Base-by-base conservation (phyloP, 2,888 invertebrate species). In the Drosophila setosimentum region DNA sequence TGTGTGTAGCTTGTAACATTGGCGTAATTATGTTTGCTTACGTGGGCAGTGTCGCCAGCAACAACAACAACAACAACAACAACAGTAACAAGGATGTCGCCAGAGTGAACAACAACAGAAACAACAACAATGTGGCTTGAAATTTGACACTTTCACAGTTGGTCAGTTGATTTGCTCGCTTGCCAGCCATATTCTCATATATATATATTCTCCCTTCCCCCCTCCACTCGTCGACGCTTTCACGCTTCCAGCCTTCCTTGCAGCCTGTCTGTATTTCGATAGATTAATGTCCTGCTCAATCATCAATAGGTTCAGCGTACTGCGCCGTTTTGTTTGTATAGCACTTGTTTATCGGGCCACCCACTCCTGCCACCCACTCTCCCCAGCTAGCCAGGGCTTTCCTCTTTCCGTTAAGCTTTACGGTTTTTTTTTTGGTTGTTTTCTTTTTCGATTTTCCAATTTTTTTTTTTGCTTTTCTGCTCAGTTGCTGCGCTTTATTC, bases 251-350 rank as follows among this genome's bases (percentile, higher is more conserved):
- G 35, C 67, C 45, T 16, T 68, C 67, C 45, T 16, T 68, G 61
- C 64, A 42, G 73, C 62, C 77, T 76, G 89, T 90, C 85, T 90
- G 87, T 83, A 85, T 90, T 85, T 85, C 83, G 85, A 90, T 85
- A 85, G 85, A 85, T 85, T 85, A 85, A 85, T 85, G 85, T 85
- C 85, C 85, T 90, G 85, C 89, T 85, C 85, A 85, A 85, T 85
- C 85, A 85, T 90, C 85, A 90, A 85, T 85, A 90, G 90, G 85
- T 82, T 90, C 85, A 83, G 85, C 80, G 90, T 90, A 78, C 83
- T 69, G 70, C 75, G 88, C 72, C 84, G 74, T 70, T 86, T 84
- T 85, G 90, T 90, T 85, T 90, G 85, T 90, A 80, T 65, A 88
- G 89, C 87, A 85, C 85, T 85, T 85, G 90, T 85, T 90, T 85